Conservation (phyloP, 2,888 invertebrate genomes). For the Bedellia somnulentella region DNA sequence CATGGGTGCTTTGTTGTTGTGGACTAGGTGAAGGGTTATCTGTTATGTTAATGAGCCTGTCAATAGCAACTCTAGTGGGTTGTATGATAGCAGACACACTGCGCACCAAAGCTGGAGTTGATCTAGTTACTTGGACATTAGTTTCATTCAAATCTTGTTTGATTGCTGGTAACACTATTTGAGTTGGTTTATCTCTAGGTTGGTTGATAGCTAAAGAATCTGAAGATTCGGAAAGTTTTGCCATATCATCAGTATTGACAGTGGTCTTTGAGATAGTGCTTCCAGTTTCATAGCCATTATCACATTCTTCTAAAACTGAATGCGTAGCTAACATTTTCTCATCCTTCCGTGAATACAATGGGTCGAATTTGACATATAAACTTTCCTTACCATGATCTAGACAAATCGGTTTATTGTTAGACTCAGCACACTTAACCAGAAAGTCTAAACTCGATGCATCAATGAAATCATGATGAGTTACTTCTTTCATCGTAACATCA, state of each 20-base stretch:
- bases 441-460: constrained; percentile 62
- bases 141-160: constrained; percentile 13
- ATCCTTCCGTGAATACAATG: constrained; percentile 36
- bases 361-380: constrained; percentile 68
- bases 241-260: constrained; percentile 20
- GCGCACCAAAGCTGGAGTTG: constrained; percentile 34
- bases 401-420: constrained; percentile 26
- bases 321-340: constrained; percentile 22
- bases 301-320: constrained; percentile 26
- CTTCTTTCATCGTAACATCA: constrained; percentile 44
- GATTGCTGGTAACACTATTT: constrained; percentile 42
- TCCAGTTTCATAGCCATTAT: constrained; percentile 46
- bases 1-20: constrained; percentile 18
- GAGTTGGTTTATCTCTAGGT: constrained; percentile 38
- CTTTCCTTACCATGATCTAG: constrained; percentile 61
- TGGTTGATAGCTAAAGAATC: constrained; percentile 19
- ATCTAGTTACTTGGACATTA: constrained; percentile 6
- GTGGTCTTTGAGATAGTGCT: constrained; percentile 33
- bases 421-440: constrained; percentile 45
- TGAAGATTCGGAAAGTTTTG: constrained; percentile 28
- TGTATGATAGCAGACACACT: constrained; percentile 47
- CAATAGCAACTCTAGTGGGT: constrained; percentile 38
- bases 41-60: constrained; percentile 38
- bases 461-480: constrained; percentile 24
- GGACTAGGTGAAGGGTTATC: constrained; percentile 38